These are phyloP conservation scores for Choreutis nemorana DNA, from an alignment of 2,888 invertebrate genomes.

Conservation along the genomic window DNA sequence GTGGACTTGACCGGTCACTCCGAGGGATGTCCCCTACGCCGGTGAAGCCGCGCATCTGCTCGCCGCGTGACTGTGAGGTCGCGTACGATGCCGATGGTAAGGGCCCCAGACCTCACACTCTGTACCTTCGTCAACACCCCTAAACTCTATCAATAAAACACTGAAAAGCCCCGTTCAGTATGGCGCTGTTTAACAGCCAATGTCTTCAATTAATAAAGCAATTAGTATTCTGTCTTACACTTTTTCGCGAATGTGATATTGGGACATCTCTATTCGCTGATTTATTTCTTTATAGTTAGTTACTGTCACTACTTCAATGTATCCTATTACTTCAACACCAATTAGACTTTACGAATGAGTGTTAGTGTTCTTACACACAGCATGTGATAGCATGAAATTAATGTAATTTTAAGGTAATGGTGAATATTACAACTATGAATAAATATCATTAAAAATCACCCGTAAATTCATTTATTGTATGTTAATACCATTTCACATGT, in stretches of 20 bases:
- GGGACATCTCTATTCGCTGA: constrained; percentile 40
- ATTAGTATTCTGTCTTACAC: neutral
- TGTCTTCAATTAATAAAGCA: neutral
- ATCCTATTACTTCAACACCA: neutral
- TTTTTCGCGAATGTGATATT: constrained; percentile 33
- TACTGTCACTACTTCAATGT: constrained; percentile 3
- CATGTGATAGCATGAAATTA: constrained; percentile 6
- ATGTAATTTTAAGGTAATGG: neutral
- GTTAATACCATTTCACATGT: no score
- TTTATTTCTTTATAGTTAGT: constrained; percentile 17
- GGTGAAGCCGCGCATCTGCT: constrained; percentile 74
- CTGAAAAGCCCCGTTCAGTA: constrained; percentile 15
- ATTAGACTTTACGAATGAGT: constrained; percentile 24
- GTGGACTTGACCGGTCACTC: constrained; percentile 64
- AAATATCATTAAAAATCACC: neutral
- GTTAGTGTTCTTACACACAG: constrained; percentile 41
- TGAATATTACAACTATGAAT: neutral
- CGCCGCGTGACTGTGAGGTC: constrained; percentile 74
- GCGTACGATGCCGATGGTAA: constrained; percentile 80
- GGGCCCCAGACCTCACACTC: constrained; percentile 50
- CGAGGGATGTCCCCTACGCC: constrained; percentile 73
- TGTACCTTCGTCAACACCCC: constrained; percentile 50
- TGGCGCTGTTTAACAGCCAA: constrained; percentile 9
- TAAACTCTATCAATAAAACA: constrained; percentile 4
- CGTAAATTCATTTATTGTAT: no score